A percentile compares a stretch with the other conserved stretches of the same genome.
Evolutionary conservation across 2,113 vertebrate species (phyloP).

Genomic region (Limanda limanda): DNA sequence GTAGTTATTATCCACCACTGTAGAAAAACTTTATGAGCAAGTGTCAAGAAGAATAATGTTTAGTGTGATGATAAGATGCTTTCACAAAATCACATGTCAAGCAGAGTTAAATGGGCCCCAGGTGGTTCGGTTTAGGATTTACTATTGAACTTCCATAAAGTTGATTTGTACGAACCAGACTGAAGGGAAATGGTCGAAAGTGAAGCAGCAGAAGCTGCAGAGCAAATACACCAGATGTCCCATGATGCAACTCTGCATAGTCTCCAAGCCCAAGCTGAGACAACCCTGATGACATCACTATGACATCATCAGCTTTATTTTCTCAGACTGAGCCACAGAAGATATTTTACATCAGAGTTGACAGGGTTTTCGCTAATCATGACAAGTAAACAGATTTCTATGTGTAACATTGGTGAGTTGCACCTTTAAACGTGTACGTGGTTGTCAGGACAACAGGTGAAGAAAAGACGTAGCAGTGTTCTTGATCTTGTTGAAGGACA

Average conservation of each 20-base stretch:
- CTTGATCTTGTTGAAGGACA: constrained; percentile 23
- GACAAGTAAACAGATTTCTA: background rate
- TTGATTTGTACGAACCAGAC: background rate
- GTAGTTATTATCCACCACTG: background rate
- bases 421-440: background rate
- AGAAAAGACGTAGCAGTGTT: constrained; percentile 20
- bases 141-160: background rate
- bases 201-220: background rate
- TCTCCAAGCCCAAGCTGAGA: background rate
- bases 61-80: background rate
- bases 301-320: constrained; percentile 1
- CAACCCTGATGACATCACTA: constrained; percentile 2
- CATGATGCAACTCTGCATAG: background rate
- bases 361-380: too few species aligned
- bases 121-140: background rate
- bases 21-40: background rate
- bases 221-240: background rate
- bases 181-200: background rate
- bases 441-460: constrained; percentile 14
- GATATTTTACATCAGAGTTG: too few species aligned
- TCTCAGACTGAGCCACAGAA: background rate
- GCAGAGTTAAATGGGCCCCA: background rate
- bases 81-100: background rate
- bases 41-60: background rate
- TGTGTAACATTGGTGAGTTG: background rate